phyloP scores from a whole-genome alignment of 2,888 invertebrate genomes.

The Cephus spinipes region DNA sequence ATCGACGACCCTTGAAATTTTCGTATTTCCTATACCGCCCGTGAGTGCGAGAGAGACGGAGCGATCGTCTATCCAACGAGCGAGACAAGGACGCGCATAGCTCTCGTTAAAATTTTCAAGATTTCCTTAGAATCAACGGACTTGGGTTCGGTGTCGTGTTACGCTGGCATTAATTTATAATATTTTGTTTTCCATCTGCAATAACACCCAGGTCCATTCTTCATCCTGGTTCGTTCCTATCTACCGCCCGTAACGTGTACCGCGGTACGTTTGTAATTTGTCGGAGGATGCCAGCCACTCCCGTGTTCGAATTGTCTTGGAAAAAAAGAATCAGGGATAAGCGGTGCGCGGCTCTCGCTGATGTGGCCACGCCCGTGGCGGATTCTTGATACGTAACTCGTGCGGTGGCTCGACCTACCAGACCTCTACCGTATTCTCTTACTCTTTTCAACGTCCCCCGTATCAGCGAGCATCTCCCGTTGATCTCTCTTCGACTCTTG shows the following conservation, averaged over 20 bases:
- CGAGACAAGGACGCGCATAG: not conserved
- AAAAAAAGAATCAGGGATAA: constrained; percentile 47
- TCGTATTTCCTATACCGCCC: not conserved
- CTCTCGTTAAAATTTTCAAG: not conserved
- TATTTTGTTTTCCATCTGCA: not conserved
- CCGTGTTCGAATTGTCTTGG: constrained; percentile 13
- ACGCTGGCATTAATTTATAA: not conserved
- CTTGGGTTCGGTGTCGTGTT: not conserved
- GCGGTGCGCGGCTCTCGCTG: constrained; percentile 53
- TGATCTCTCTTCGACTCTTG: constrained; percentile 16
- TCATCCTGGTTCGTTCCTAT: not conserved
- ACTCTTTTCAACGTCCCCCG: constrained; percentile 33
- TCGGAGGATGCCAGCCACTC: not conserved
- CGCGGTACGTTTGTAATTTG: not conserved
- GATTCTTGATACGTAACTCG: constrained; percentile 67
- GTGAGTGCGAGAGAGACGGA: not conserved
- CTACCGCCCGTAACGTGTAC: not conserved
- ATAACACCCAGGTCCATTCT: not conserved
- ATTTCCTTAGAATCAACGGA: not conserved
- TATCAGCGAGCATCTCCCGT: not conserved
- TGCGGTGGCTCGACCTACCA: constrained; percentile 66
- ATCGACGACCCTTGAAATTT: not conserved
- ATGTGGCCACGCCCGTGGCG: constrained; percentile 66
- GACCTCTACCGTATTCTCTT: constrained; percentile 49
- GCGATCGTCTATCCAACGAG: not conserved